phyloP scores from a whole-genome alignment of 2,113 vertebrate species.

The Platycercus adscitus region DNA sequence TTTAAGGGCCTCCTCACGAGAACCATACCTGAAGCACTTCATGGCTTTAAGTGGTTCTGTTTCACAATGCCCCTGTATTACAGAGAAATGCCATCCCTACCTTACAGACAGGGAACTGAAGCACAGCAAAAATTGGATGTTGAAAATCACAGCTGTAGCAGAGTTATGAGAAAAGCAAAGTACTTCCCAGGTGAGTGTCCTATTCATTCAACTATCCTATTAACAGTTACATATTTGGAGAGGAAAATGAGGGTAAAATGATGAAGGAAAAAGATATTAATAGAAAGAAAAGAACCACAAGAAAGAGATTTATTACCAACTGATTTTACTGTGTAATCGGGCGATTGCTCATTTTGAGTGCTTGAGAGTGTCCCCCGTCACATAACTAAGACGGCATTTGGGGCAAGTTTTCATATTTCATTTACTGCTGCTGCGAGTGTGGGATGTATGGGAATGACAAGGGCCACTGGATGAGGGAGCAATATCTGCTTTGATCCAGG shows the following conservation, averaged over 20 bases:
- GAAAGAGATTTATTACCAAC: neutral
- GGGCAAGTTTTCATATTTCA: neutral
- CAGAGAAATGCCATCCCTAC: neutral
- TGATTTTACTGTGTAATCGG: neutral
- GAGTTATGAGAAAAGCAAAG: neutral
- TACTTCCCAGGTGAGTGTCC: neutral
- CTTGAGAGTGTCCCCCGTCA: neutral
- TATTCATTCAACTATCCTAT: neutral
- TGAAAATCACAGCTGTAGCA: neutral
- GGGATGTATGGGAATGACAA: neutral
- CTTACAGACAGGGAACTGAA: neutral
- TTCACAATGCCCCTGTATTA: neutral
- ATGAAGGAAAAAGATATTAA: neutral
- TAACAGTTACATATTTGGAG: neutral
- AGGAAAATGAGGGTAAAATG: neutral
- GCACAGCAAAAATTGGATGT: neutral
- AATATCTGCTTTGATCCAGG: neutral
- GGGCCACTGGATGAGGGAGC: neutral
- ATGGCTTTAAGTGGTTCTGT: neutral
- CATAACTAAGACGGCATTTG: neutral
- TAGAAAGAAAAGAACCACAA: neutral
- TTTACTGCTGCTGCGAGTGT: neutral
- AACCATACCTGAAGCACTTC: neutral
- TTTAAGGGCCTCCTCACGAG: neutral
- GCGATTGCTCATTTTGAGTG: neutral